These are phyloP conservation scores for Epinephelus coioides DNA, from an alignment of 2,797 vertebrate genomes.

Conservation along the genomic window DNA sequence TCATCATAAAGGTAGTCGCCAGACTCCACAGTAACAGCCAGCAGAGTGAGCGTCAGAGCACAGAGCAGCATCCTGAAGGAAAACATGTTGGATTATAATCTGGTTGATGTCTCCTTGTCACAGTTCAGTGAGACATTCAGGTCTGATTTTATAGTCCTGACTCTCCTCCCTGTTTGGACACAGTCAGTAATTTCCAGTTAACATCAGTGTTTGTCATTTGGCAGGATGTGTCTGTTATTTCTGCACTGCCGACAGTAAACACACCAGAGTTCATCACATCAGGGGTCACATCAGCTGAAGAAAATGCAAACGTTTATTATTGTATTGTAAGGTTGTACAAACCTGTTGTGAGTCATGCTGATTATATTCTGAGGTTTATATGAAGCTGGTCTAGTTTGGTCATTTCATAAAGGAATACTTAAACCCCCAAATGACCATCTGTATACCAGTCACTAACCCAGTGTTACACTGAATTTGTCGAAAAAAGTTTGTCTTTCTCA, in stretches of 20 bases:
- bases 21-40: constrained; percentile 37
- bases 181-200: background rate
- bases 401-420: too few relatives aligned
- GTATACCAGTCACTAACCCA: too few relatives aligned
- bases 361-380: too few relatives aligned
- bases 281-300: background rate
- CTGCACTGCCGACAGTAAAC: background rate
- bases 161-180: constrained; percentile 1
- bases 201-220: background rate
- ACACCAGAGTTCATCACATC: constrained; percentile 12
- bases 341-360: too few relatives aligned
- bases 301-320: too few relatives aligned
- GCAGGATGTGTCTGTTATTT: background rate
- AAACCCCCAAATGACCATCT: too few relatives aligned
- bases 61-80: constrained; percentile 29
- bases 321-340: too few relatives aligned
- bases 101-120: background rate
- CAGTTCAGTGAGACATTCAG: background rate
- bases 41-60: constrained; percentile 42
- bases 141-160: constrained; percentile 11
- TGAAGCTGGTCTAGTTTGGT: too few relatives aligned
- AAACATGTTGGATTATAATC: constrained; percentile 32
- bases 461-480: too few relatives aligned
- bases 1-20: too few relatives aligned
- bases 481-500: too few relatives aligned